Evolutionary conservation across 1,140 invertebrate species (phyloP).

Genomic region (Hetaerina americana): DNA sequence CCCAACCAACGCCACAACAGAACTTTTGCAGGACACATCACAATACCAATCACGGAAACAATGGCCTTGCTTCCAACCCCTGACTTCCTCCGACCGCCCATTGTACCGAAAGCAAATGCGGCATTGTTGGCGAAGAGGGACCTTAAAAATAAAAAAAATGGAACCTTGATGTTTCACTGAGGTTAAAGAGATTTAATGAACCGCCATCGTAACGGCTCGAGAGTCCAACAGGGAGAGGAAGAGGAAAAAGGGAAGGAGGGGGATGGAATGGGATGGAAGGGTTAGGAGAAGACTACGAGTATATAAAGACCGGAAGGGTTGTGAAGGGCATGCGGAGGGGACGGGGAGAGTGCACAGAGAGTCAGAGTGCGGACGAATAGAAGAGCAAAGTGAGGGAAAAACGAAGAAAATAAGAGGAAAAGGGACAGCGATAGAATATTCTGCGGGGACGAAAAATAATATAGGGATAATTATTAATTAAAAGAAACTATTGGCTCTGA

Average conservation of each 20-base stretch:
- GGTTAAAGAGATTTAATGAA: neutral
- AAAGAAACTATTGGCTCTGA: no score
- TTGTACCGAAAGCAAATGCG: neutral
- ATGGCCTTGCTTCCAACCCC: neutral
- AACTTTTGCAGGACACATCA: neutral
- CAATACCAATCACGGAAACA: neutral
- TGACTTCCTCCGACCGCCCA: neutral
- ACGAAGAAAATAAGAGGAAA: no score
- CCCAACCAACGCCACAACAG: neutral
- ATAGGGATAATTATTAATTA: no score
- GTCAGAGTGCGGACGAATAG: no score
- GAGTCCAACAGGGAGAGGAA: neutral
- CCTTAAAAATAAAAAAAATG: neutral
- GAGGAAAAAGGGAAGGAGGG: no score
- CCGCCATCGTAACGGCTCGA: neutral
- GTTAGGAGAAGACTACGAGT: no score
- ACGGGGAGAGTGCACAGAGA: no score
- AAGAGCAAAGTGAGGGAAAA: no score
- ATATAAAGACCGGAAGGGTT: neutral
- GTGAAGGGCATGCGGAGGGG: neutral
- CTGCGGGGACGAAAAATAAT: no score
- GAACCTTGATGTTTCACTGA: neutral
- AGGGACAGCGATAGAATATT: no score
- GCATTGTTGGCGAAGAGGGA: neutral
- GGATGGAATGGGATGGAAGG: no score